Evolutionary conservation across 2,797 vertebrate species (phyloP).

Genomic region (Chromobotia macracanthus): DNA sequence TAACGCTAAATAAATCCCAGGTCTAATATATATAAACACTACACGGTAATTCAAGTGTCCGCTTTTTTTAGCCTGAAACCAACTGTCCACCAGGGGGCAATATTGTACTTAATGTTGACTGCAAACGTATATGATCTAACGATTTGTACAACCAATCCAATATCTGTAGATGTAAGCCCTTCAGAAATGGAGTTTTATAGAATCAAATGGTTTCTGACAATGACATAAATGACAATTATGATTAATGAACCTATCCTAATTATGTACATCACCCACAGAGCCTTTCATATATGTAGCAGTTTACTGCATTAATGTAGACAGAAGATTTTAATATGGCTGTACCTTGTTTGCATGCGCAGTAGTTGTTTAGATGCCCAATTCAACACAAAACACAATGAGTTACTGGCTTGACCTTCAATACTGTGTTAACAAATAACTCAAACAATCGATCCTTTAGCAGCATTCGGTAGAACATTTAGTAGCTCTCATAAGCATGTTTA

Average conservation of each 20-base stretch:
- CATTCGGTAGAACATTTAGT: no score
- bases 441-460: neutral
- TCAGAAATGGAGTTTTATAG: neutral
- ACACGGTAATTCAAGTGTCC: no score
- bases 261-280: neutral
- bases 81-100: constrained; percentile 38
- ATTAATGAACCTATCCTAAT: constrained; percentile 8
- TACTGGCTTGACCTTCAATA: neutral
- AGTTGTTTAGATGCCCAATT: neutral
- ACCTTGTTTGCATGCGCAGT: neutral
- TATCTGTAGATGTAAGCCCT: neutral
- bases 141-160: neutral
- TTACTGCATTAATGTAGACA: neutral
- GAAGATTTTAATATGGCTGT: neutral
- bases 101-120: neutral
- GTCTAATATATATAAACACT: no score
- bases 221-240: neutral
- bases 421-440: neutral
- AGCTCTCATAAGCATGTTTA: no score
- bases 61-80: neutral
- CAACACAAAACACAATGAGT: neutral
- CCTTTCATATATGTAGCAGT: constrained; percentile 1
- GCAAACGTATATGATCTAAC: neutral
- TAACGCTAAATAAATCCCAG: no score
- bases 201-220: no score